Percentiles rank a stretch among this genome's conserved stretches.
Evolutionary conservation across 2,797 vertebrate species (phyloP).

Genomic region (Sandelia bainsii): DNA sequence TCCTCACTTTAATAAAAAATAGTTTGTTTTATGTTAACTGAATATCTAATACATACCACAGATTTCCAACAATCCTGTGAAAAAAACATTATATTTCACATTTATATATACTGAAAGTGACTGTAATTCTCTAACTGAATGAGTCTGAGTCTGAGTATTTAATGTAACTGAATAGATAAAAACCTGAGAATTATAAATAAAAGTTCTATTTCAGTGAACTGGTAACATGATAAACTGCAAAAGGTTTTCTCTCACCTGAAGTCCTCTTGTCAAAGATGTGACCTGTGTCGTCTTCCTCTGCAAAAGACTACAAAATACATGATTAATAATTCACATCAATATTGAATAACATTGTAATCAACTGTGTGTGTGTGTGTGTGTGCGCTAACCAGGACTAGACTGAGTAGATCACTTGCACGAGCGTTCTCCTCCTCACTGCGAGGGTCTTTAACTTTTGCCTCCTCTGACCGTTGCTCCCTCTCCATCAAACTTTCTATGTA

Average conservation of each 20-base stretch:
- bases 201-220: not conserved
- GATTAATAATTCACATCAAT: not conserved
- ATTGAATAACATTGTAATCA: not conserved
- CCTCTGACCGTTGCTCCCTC: slow-evolving; percentile 82
- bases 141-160: no score
- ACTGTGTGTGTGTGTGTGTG: not conserved
- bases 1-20: no score
- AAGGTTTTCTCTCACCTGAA: slow-evolving; percentile 53
- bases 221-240: not conserved
- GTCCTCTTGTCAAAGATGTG: slow-evolving; percentile 45
- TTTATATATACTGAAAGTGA: no score
- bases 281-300: slow-evolving; percentile 74
- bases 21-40: no score
- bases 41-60: no score
- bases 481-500: slow-evolving; percentile 88
- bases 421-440: slow-evolving; percentile 82
- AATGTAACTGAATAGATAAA: no score
- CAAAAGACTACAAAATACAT: slow-evolving; percentile 80
- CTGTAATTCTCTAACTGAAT: no score
- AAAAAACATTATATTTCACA: no score
- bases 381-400: slow-evolving; percentile 83
- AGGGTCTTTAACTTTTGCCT: slow-evolving; percentile 87
- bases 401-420: slow-evolving; percentile 82
- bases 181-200: not conserved
- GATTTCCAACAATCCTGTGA: no score